Evolutionary conservation across 2,888 invertebrate species (phyloP).

Genomic region (Melipona beecheii): DNA sequence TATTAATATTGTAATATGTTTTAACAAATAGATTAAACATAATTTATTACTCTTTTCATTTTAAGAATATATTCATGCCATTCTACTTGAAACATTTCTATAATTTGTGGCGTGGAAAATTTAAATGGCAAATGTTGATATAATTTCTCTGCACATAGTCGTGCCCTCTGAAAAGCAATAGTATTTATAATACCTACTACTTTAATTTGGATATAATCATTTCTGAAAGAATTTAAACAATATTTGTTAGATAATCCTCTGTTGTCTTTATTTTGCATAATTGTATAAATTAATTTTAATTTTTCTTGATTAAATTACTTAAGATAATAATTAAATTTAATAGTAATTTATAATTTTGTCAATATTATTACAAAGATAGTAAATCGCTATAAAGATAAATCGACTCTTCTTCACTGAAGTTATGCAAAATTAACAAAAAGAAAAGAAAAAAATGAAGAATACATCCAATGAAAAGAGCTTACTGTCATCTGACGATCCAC

Average conservation of each 20-base stretch:
- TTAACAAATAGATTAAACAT: constrained; percentile 5
- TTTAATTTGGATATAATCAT: constrained; percentile 56
- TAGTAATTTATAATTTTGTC: neutral
- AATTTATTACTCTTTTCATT: constrained; percentile 73
- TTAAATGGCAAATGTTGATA: constrained; percentile 62
- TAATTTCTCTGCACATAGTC: constrained; percentile 66
- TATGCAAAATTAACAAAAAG: neutral
- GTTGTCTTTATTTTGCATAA: constrained; percentile 16
- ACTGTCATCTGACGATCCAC: neutral
- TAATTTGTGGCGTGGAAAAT: constrained; percentile 65
- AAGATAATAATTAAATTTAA: neutral
- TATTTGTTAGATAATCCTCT: neutral
- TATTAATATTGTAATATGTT: neutral
- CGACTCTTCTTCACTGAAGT: neutral
- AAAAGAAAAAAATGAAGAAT: neutral
- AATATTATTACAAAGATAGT: neutral
- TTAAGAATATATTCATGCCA: constrained; percentile 83
- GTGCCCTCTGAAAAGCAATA: constrained; percentile 69
- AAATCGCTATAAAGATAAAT: neutral
- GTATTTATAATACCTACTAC: constrained; percentile 67
- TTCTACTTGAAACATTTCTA: constrained; percentile 79
- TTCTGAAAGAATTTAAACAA: constrained; percentile 1
- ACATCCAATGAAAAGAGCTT: too few relatives aligned
- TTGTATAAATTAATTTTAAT: constrained; percentile 7
- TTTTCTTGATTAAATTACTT: neutral